Evolutionary conservation across 2,797 vertebrate genomes (phyloP).

Genomic region (Poeciliopsis turneri): DNA sequence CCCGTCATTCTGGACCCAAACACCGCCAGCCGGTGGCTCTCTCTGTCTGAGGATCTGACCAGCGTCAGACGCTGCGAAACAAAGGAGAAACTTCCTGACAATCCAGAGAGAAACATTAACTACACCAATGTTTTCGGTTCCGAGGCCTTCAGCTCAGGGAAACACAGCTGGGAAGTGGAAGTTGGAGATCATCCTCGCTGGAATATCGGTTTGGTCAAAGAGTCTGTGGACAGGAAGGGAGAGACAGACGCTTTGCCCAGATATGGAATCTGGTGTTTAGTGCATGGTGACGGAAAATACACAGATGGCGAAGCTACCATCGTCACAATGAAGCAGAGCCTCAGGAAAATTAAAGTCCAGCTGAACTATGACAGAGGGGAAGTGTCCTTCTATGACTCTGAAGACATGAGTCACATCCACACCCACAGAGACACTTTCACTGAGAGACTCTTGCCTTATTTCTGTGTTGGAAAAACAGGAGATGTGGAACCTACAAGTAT

Average conservation of each 20-base stretch:
- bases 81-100: slow-evolving; percentile 11
- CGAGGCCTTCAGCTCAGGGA: slow-evolving; percentile 44
- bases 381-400: slow-evolving; percentile 30
- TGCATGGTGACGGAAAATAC: fast-evolving
- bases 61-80: neutral
- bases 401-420: slow-evolving; percentile 14
- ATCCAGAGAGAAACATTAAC: slow-evolving; percentile 12
- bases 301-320: neutral
- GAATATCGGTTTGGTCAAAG: slow-evolving; percentile 9
- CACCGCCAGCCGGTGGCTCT: neutral
- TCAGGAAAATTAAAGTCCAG: slow-evolving; percentile 18
- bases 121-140: neutral
- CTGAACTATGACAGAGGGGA: slow-evolving; percentile 32
- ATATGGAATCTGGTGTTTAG: slow-evolving; percentile 22
- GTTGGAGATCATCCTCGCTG: slow-evolving; percentile 29
- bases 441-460: slow-evolving; percentile 28
- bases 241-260: fast-evolving
- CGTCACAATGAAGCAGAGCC: neutral
- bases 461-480: neutral
- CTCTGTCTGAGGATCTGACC: slow-evolving; percentile 28
- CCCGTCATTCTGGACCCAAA: slow-evolving; percentile 1
- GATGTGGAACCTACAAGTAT: neutral
- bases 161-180: slow-evolving; percentile 57
- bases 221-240: slow-evolving; percentile 19
- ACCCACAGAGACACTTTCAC: slow-evolving; percentile 22